Evolutionary conservation across 2,888 invertebrate species (phyloP).

Genomic region (Himalopsyche tibetana): DNA sequence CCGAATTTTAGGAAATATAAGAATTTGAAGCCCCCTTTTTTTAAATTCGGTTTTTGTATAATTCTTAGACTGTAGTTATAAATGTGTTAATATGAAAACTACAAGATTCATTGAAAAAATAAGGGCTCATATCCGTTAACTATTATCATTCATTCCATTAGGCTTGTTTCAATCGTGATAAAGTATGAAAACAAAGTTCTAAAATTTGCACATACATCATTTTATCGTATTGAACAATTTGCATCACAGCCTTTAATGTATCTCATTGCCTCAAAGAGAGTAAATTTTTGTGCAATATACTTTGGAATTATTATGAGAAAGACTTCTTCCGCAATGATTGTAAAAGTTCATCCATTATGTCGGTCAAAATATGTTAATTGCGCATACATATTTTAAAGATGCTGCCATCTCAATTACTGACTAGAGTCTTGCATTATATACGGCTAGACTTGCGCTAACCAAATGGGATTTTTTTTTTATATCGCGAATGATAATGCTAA

Average conservation of each 20-base stretch:
- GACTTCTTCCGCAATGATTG: background rate
- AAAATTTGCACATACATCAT: background rate
- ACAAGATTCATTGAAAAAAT: too few relatives aligned
- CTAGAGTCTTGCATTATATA: background rate
- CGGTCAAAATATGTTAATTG: slow-evolving; percentile 30
- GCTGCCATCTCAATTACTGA: slow-evolving; percentile 7
- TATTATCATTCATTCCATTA: too few relatives aligned
- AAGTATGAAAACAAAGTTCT: too few relatives aligned
- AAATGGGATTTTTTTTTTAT: background rate
- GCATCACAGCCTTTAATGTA: background rate
- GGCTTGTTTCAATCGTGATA: too few relatives aligned
- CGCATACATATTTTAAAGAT: slow-evolving; percentile 3
- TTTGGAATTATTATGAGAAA: background rate
- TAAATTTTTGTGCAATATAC: background rate
- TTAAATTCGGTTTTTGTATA: too few relatives aligned
- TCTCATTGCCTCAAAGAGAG: slow-evolving; percentile 1
- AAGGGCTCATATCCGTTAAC: too few relatives aligned
- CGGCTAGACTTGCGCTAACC: slow-evolving; percentile 16
- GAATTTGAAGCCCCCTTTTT: too few relatives aligned
- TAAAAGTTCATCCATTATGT: slow-evolving; percentile 17
- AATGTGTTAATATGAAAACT: too few relatives aligned
- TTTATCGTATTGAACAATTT: background rate
- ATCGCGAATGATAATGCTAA: background rate
- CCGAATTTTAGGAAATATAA: too few relatives aligned
- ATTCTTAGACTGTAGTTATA: too few relatives aligned